Evolutionary conservation across 2,888 invertebrate species (phyloP).

Genomic region (Melieria crassipennis): DNA sequence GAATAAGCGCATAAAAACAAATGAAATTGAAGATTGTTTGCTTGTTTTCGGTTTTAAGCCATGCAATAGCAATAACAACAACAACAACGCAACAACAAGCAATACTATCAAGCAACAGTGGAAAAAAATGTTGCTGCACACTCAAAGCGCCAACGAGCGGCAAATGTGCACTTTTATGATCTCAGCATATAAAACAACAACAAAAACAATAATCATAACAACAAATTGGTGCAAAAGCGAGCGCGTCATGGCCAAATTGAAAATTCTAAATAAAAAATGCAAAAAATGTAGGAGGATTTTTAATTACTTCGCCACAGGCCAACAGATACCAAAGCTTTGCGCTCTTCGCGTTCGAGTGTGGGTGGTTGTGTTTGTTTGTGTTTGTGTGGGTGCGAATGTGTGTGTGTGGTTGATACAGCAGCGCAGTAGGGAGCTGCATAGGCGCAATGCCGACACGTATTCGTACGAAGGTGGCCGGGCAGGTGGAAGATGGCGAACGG

Average conservation of each 20-base stretch:
- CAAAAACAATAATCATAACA: background rate
- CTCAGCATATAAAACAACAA: background rate
- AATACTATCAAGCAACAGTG: background rate
- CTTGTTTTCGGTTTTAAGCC: too few relatives aligned
- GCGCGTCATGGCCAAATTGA: too few relatives aligned
- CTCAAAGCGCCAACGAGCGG: constrained; percentile 4
- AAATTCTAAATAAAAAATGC: too few relatives aligned
- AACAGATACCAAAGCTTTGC: constrained; percentile 12
- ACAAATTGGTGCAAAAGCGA: too few relatives aligned
- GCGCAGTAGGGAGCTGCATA: background rate
- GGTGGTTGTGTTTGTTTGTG: background rate
- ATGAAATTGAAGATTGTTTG: too few relatives aligned
- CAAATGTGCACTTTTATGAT: background rate
- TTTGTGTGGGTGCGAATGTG: background rate
- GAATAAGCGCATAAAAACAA: too few relatives aligned
- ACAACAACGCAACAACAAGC: background rate
- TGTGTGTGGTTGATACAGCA: background rate
- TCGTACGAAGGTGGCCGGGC: too few relatives aligned
- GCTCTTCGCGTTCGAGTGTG: constrained; percentile 1
- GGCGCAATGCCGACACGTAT: background rate
- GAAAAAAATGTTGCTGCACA: background rate
- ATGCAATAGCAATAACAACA: too few relatives aligned
- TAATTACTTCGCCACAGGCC: constrained; percentile 32
- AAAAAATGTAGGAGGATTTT: constrained; percentile 16
- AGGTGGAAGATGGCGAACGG: constrained; percentile 1